Evolutionary conservation across 2,888 invertebrate species (phyloP), one percentile per base, ranked within the genome.

Genomic region (Oxycera nigricornis): DNA sequence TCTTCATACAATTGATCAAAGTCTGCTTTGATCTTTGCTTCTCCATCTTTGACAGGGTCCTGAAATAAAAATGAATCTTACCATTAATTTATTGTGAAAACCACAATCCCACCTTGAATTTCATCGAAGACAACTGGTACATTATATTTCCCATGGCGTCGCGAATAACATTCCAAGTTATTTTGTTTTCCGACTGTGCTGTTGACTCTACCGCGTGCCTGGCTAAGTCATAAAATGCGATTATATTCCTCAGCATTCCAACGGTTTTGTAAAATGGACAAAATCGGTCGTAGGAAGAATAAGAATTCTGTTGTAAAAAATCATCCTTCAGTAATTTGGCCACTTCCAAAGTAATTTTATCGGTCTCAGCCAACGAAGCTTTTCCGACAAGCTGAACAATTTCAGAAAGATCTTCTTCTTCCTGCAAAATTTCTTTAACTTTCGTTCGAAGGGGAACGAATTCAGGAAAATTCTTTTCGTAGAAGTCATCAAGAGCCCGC

Each of bases 181-280:
- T 94, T 89, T 98, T 98, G 89, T 98, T 97, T 86, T 99, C 99
- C 55, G 96, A 96, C 87, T 98, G 98, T 73, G 98, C 96, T 30
- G 99, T 99, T 77, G 95, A 92, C 88, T 99, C 98, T 1, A 99
- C 98, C 1, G 98, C 95, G 85, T 98, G 98, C 77, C 96, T 92
- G 39, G 99, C 92, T 93, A 98, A 92, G 86, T 99, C 99, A 87
- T 98, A 99, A 88, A 99, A 97, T 73, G 95, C 89, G 83, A 99
- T 97, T 87, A 99, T 97, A 89, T 99, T 99, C 85, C 91, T 92
- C 83, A 99, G 86, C 98, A 99, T 99, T 80, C 97, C 98, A 76
- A 97, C 96, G 17, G 98, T 98, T 89, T 99, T 99, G 90, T 98
- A 99, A 90, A 99, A 99, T 82, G 99, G 99, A 84, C 99, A 99